Conservation (phyloP, 2,797 vertebrate genomes). For the Carcharodon carcharias region DNA sequence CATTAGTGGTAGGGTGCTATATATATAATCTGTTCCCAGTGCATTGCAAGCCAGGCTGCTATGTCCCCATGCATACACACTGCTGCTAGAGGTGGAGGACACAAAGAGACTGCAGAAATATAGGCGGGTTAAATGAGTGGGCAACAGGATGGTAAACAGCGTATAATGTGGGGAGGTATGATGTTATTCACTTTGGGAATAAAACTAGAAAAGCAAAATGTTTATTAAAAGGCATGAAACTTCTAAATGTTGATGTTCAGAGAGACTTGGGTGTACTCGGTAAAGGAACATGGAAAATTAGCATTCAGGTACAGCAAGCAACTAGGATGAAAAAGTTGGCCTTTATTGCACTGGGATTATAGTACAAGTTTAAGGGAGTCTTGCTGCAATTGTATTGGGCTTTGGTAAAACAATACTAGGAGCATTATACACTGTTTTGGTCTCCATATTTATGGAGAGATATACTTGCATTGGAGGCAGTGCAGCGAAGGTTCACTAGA, state of each 20-base stretch:
- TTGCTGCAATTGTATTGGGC: not conserved
- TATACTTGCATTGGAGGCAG: not conserved
- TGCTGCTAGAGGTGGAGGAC: not conserved
- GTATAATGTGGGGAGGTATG: too few species aligned
- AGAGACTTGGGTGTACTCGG: not conserved
- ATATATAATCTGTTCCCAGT: not conserved
- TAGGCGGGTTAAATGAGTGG: not conserved
- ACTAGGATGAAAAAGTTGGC: not conserved
- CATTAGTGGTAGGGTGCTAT: not conserved
- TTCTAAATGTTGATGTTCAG: not conserved
- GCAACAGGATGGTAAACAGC: not conserved
- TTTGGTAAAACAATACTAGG: not conserved
- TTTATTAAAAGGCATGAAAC: not conserved
- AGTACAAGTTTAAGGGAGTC: not conserved
- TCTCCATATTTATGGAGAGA: not conserved
- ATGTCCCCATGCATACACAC: not conserved
- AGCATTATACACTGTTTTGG: not conserved
- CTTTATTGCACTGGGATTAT: not conserved
- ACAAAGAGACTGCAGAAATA: not conserved
- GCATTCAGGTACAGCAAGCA: not conserved
- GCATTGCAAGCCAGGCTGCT: not conserved
- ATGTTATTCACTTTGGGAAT: not conserved
- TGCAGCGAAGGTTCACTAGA: not conserved
- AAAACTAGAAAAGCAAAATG: not conserved
- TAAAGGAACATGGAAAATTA: not conserved